Base-by-base conservation (phyloP, 2,888 invertebrate species). In the Apeira syringaria region DNA sequence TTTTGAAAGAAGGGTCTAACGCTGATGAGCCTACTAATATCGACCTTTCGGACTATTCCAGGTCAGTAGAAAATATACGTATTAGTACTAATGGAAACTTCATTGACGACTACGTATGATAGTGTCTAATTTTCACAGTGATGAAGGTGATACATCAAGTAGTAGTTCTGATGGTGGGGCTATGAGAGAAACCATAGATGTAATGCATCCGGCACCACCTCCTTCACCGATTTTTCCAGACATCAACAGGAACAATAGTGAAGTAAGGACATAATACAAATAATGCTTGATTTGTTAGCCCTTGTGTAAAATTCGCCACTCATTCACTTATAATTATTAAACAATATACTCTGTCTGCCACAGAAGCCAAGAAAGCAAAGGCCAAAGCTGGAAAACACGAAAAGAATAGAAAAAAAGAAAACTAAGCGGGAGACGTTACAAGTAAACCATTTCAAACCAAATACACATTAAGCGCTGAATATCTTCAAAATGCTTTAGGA, bases 21-120 rank as follows among this genome's bases (percentile, higher is more conserved):
- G 96, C 97, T 5, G 97, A 97, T 62, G 97, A 96, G 73, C 97
- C 97, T 7, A 93, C 95, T 1, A 97, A 97, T 73, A 96, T 97
- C 56, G 93, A 93, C 47, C 83, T 97, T 15, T 96, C 96, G 13
- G 97, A 97, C 82, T 97, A 97, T 74, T 96, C 97, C 5, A 97
- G 96, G 96, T 96, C 49, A 33, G 45, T 32, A 38, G 7, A 13
- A 15, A 5, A 13, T 4, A 7, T 20, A 7, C 6, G 7, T 7
- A 20, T 5, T 5, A 20, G n/a, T n/a, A n/a, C n/a, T n/a, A n/a
- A n/a, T n/a, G n/a, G n/a, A 20, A 20, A 20, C 6, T 15, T 40
- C 7, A 25, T 7, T n/a, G 30, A 12, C 20, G 29, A 40, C n/a
- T 28, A 1, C 6, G 6, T 20, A 20, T 20, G 5, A 20, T 20